Evolutionary conservation across 1,140 invertebrate genomes (phyloP).

Genomic region (Polypedilum pembai): DNA sequence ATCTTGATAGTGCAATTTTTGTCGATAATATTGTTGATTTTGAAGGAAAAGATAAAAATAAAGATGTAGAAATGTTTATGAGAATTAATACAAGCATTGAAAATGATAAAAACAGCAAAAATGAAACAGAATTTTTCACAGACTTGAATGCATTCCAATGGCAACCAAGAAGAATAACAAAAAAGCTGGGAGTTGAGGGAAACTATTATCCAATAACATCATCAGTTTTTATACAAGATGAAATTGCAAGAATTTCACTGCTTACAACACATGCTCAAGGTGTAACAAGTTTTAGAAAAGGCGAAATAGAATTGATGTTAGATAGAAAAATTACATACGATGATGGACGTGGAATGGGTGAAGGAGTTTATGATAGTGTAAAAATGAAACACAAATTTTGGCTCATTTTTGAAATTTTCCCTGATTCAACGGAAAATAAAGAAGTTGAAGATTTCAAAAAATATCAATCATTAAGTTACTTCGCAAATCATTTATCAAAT

Average conservation of each 20-base stretch:
- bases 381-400: conserved; percentile 69
- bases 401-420: conserved; percentile 60
- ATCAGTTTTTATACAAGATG: conserved; percentile 74
- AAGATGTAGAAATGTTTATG: conserved; percentile 83
- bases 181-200: conserved; percentile 69
- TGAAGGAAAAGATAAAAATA: conserved; percentile 61
- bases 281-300: conserved; percentile 63
- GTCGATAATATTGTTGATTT: conserved; percentile 65
- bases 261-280: conserved; percentile 75
- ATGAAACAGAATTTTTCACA: conserved; percentile 64
- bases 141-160: conserved; percentile 73
- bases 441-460: not conserved
- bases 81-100: conserved; percentile 60
- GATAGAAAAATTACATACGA: conserved; percentile 75
- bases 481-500: conserved; percentile 60
- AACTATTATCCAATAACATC: conserved; percentile 83
- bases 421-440: conserved; percentile 32
- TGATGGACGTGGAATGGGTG: conserved; percentile 78
- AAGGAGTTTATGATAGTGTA: conserved; percentile 79
- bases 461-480: conserved; percentile 49
- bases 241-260: conserved; percentile 57
- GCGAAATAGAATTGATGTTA: conserved; percentile 75
- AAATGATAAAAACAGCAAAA: conserved; percentile 46
- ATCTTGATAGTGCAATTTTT: conserved; percentile 40
- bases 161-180: conserved; percentile 55